Base-by-base conservation (phyloP, 1,140 invertebrate species). In the Stegodyphus dumicola region DNA sequence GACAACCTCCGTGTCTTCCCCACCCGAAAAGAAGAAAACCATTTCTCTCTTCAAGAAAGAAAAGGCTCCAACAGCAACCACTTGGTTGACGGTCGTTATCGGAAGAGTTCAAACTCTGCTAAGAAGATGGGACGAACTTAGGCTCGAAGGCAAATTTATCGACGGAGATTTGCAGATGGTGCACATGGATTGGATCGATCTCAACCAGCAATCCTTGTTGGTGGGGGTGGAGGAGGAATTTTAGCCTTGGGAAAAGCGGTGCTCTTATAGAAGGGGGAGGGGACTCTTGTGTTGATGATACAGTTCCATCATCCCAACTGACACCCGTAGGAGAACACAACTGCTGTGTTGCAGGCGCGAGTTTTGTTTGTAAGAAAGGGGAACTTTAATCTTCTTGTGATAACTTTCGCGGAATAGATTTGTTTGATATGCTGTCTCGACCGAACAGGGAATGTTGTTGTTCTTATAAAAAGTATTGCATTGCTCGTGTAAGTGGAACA, bases 91-190 rank as follows among this genome's bases (percentile, higher is more conserved):
- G 77, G 77, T 78, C 77, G 77, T 78, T 78, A 78, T 78, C 77
- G 77, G 53, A 53, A 67, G 51, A 78, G 77, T 78, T 78, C 53
- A 78, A 53, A 53, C 60, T 69, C 60, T 33, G 65, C 18, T 49
- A 18, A 33, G 49, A 6, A 51, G 49, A 71, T 71, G 48, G 33
- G 69, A 78, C 65, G 77, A 78, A 78, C 49, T 69, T 78, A 69
- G 66, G 77, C 66, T 69, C 65, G 65, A 78, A 78, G 77, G 77
- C 77, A 78, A 78, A 78, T 78, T 78, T 78, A 78, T 78, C 77
- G 77, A 78, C 77, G 67, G 64, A 33, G 77, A 69, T 53, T 78
- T 78, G 77, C 77, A 78, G 77, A 78, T 78, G 77, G 77, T 78
- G 77, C 77, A 53, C 15, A 49, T 48, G 6, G 9, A 33, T 33